These are phyloP conservation scores for Rhinoraja longicauda DNA, from an alignment of 2,797 vertebrate species.

Conservation along the genomic window DNA sequence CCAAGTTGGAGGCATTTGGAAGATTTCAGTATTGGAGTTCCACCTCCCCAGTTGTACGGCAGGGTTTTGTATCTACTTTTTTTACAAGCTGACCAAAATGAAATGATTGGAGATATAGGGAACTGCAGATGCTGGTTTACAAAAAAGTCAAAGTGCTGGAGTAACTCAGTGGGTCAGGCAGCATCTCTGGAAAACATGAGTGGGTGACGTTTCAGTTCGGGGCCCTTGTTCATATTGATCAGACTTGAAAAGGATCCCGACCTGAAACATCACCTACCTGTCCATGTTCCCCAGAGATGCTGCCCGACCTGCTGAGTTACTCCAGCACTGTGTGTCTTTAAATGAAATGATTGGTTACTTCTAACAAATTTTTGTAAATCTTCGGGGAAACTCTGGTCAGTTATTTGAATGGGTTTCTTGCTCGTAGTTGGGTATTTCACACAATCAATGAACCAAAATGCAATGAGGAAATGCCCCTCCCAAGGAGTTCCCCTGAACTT, in stretches of 20 bases:
- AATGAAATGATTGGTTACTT: background rate
- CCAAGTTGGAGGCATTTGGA: background rate
- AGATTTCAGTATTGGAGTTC: background rate
- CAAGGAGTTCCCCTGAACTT: background rate
- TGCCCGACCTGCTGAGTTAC: too few relatives aligned
- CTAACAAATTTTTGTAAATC: background rate
- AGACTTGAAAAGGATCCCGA: too few relatives aligned
- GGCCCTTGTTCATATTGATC: too few relatives aligned
- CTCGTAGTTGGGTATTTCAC: background rate
- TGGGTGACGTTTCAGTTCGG: too few relatives aligned
- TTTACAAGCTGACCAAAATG: background rate
- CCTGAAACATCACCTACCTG: too few relatives aligned
- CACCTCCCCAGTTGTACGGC: too few relatives aligned
- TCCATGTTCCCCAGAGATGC: too few relatives aligned
- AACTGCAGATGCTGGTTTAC: too few relatives aligned
- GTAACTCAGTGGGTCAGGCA: too few relatives aligned
- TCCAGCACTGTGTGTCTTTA: background rate
- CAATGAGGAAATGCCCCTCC: background rate
- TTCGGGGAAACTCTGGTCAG: background rate
- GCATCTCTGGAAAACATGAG: too few relatives aligned
- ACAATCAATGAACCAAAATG: background rate
- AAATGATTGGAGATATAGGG: background rate
- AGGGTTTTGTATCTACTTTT: background rate
- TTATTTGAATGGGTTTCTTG: background rate
- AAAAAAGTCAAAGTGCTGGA: too few relatives aligned